phyloP scores from a whole-genome alignment of 2,113 vertebrate genomes.

The Syrrhaptes paradoxus region DNA sequence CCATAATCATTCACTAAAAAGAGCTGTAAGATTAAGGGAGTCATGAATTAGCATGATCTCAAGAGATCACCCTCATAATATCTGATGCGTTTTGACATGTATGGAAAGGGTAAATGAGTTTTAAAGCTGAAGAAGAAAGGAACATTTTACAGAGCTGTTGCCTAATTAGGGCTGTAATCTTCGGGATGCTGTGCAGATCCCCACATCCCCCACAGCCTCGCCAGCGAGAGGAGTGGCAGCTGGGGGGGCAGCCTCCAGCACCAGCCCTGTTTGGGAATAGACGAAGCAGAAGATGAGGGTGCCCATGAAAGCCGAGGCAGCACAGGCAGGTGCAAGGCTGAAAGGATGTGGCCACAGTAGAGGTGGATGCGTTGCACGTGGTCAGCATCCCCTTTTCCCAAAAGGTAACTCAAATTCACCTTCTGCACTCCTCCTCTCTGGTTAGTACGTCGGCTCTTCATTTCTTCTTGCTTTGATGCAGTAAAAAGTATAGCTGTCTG shows the following conservation, averaged over 20 bases:
- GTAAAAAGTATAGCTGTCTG: neutral
- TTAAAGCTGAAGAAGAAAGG: slow-evolving; percentile 39
- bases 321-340: neutral
- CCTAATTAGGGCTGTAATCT: neutral
- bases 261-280: neutral
- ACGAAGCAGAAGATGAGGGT: neutral
- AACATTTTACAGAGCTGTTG: neutral
- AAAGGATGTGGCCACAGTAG: rapidly evolving
- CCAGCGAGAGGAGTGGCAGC: neutral
- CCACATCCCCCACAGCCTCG: neutral
- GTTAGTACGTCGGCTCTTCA: rapidly evolving
- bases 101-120: slow-evolving; percentile 38
- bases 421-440: neutral
- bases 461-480: neutral
- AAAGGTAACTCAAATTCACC: neutral
- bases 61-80: slow-evolving; percentile 30
- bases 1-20: slow-evolving; percentile 55
- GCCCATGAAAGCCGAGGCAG: neutral
- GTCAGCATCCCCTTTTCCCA: neutral
- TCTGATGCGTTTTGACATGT: slow-evolving; percentile 58
- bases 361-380: neutral
- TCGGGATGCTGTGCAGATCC: neutral
- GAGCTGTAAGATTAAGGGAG: slow-evolving; percentile 52
- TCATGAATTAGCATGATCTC: slow-evolving; percentile 51
- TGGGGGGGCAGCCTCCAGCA: neutral